Evolutionary conservation across 35 echinoderm and acorn worm species (phyloP).

Genomic region (Ophioderma brevispina): DNA sequence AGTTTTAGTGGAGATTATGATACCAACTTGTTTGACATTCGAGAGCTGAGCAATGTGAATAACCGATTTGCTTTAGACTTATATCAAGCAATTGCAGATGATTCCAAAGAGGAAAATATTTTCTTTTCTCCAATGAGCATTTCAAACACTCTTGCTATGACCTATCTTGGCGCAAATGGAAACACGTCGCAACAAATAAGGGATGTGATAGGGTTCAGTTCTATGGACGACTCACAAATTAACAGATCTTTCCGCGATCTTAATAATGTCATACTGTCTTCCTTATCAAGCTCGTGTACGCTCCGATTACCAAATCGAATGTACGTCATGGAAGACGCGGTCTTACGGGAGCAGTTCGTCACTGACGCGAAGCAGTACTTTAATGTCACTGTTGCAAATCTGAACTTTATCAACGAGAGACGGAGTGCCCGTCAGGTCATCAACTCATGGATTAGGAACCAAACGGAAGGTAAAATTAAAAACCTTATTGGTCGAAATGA

Average conservation of each 20-base stretch:
- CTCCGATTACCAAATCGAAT: not conserved
- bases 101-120: not conserved
- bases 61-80: not conserved
- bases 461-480: not conserved
- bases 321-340: not conserved
- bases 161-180: not conserved
- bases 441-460: not conserved
- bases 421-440: not conserved
- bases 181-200: not conserved
- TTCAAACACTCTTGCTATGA: not conserved
- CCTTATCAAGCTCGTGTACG: not conserved
- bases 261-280: not conserved
- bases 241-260: not conserved
- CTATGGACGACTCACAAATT: not conserved
- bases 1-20: not conserved
- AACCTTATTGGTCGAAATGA: not conserved
- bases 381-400: not conserved
- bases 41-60: not conserved
- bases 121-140: not conserved
- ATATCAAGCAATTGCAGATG: not conserved
- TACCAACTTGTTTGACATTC: not conserved
- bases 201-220: not conserved
- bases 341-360: not conserved
- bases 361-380: not conserved
- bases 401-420: not conserved